phyloP scores from a whole-genome alignment of 2,797 vertebrate species.

The Taeniopygia guttata region DNA sequence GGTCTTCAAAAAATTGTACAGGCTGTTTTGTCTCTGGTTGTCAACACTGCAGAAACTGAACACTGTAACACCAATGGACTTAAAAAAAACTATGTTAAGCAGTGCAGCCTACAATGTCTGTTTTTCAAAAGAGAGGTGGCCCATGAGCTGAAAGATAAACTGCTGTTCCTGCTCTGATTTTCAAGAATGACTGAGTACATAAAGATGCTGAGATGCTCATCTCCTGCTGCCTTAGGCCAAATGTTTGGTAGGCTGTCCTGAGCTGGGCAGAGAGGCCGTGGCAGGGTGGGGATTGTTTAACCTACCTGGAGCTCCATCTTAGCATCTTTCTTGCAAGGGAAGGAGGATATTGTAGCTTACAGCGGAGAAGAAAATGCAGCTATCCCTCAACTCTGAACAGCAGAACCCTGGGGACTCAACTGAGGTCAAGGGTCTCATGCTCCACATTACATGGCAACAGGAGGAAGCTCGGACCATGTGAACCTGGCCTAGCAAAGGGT shows the following conservation, averaged over 20 bases:
- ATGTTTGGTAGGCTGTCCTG: rapidly evolving
- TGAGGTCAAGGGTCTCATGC: not conserved
- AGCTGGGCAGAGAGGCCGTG: not conserved
- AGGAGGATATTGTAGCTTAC: not conserved
- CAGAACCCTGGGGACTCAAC: rapidly evolving
- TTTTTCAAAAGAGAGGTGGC: not conserved
- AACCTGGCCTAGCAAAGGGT: not conserved
- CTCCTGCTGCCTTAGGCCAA: not conserved
- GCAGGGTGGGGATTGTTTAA: not conserved
- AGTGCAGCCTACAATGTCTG: not conserved
- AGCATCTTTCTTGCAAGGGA: not conserved
- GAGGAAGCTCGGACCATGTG: not conserved
- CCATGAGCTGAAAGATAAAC: not conserved
- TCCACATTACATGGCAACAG: not conserved
- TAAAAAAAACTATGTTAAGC: not conserved
- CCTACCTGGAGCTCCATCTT: not conserved
- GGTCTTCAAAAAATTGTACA: not conserved
- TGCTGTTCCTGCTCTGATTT: not conserved
- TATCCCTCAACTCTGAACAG: not conserved
- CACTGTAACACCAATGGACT: not conserved
- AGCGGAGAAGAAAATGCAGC: not conserved
- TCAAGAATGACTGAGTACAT: not conserved
- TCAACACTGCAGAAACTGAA: not conserved
- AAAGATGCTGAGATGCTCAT: not conserved
- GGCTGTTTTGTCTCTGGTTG: not conserved